Evolutionary conservation across 2,113 vertebrate genomes (phyloP).

Genomic region (Lampris megalopsis): DNA sequence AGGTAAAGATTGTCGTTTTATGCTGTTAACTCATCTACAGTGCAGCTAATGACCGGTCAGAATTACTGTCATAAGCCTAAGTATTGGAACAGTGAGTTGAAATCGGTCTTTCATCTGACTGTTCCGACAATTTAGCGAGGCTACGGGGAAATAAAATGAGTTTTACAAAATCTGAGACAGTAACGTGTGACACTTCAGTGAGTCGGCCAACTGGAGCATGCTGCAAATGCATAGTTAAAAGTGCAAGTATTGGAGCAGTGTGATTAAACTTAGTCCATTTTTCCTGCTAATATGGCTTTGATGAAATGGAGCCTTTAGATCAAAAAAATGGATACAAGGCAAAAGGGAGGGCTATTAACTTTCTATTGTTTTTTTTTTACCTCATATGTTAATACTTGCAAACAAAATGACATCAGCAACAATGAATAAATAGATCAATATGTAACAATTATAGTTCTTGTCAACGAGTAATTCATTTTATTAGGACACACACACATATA

Average conservation of each 20-base stretch:
- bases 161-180: constrained; percentile 59
- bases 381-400: constrained; percentile 32
- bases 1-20: constrained; percentile 48
- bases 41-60: constrained; percentile 61
- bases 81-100: constrained; percentile 55
- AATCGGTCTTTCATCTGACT: constrained; percentile 59
- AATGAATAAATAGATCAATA: not conserved
- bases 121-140: constrained; percentile 52
- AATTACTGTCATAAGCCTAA: constrained; percentile 43
- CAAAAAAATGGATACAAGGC: constrained; percentile 30
- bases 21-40: constrained; percentile 60
- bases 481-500: too few species aligned
- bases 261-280: constrained; percentile 43
- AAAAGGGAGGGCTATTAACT: constrained; percentile 33
- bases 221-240: constrained; percentile 12
- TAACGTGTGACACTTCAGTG: constrained; percentile 41
- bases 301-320: constrained; percentile 49
- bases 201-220: constrained; percentile 13
- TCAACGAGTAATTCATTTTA: too few species aligned
- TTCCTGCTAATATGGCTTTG: constrained; percentile 26
- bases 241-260: not conserved
- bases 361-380: constrained; percentile 30
- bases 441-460: too few species aligned
- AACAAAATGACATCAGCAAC: constrained; percentile 8
- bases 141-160: constrained; percentile 71